Percentiles rank a stretch among this genome's conserved stretches.
Conservation (phyloP, 2,888 invertebrate species). For the Campopleginae sp. region DNA sequence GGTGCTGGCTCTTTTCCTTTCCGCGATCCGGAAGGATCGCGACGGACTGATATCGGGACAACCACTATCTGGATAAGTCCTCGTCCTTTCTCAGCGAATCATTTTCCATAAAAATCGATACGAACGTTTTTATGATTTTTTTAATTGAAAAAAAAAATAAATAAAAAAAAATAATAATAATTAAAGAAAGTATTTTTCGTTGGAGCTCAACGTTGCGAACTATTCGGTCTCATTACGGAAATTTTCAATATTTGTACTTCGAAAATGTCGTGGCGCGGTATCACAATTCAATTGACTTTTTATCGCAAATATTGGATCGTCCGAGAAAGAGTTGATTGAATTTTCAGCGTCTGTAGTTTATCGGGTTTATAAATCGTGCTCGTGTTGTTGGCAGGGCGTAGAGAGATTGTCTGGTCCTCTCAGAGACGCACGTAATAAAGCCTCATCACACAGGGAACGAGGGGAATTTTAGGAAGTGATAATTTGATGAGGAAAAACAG, state of each 20-base stretch:
- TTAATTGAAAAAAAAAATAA: no score
- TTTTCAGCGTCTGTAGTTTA: conserved; percentile 24
- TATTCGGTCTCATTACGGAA: no score
- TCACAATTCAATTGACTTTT: background rate
- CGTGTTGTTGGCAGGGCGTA: conserved; percentile 26
- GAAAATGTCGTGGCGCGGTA: no score
- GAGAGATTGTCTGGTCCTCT: conserved; percentile 8
- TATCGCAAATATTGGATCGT: conserved; percentile 30
- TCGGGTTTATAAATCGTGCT: conserved; percentile 31
- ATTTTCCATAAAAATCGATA: background rate
- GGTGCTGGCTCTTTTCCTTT: background rate
- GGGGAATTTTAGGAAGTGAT: conserved; percentile 36
- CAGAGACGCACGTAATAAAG: conserved; percentile 11
- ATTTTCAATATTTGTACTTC: conserved; percentile 12
- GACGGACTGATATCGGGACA: background rate
- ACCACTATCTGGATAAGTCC: background rate
- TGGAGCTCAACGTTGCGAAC: no score
- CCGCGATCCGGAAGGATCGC: no score
- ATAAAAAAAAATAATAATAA: no score
- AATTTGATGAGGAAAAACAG: conserved; percentile 10
- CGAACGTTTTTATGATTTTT: no score
- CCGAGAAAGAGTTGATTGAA: conserved; percentile 22
- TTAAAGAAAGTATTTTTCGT: no score
- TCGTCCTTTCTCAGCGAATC: background rate
- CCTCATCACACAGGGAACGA: conserved; percentile 17